phyloP scores from a whole-genome alignment of 2,888 invertebrate species.

The Cheilosia variabilis region DNA sequence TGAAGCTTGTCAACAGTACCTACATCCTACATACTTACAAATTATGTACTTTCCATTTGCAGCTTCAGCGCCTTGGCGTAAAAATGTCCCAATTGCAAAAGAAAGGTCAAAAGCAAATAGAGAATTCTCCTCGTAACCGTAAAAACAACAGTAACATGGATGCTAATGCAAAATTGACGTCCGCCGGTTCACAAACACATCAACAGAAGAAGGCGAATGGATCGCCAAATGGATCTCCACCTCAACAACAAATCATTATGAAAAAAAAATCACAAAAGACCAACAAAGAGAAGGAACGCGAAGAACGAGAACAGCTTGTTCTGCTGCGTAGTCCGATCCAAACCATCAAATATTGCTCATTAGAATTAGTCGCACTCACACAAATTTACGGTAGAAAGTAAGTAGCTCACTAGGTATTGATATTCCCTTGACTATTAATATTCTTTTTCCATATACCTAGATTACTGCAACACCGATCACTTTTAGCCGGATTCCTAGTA shows the following conservation, averaged over 20 bases:
- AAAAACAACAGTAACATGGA: constrained; percentile 77
- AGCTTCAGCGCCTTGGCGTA: constrained; percentile 77
- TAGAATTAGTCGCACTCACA: constrained; percentile 88
- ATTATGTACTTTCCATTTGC: constrained; percentile 26
- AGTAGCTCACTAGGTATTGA: constrained; percentile 76
- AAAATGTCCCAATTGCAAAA: constrained; percentile 77
- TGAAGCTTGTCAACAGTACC: background rate
- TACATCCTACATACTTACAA: background rate
- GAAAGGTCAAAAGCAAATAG: constrained; percentile 74
- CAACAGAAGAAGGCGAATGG: constrained; percentile 68
- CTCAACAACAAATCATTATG: constrained; percentile 59
- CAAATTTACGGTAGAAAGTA: constrained; percentile 86
- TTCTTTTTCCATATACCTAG: constrained; percentile 75
- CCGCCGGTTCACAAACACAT: constrained; percentile 10
- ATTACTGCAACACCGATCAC: constrained; percentile 81
- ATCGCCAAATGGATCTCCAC: constrained; percentile 77
- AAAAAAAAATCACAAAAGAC: constrained; percentile 77
- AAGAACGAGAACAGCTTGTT: constrained; percentile 88
- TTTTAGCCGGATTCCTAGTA: constrained; percentile 81
- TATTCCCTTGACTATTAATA: background rate
- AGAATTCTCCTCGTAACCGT: constrained; percentile 65
- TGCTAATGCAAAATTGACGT: constrained; percentile 74
- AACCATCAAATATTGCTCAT: constrained; percentile 91
- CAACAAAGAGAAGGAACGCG: constrained; percentile 84
- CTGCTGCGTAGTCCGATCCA: constrained; percentile 92